Percentiles rank a stretch among this genome's conserved stretches.
phyloP scores from a whole-genome alignment of 2,797 vertebrate species.

The Betta splendens region DNA sequence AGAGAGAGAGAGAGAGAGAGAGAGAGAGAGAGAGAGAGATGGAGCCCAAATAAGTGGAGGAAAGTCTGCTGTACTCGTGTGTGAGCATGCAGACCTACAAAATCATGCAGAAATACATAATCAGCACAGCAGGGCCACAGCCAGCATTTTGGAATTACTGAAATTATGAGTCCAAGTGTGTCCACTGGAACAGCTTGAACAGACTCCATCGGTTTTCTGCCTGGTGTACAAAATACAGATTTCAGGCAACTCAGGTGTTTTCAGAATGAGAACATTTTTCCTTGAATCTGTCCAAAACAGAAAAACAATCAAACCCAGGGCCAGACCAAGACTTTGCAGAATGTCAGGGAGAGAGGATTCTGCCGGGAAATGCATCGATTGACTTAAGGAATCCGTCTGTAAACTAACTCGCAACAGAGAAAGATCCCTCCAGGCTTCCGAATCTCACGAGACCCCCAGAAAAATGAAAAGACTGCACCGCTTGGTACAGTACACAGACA shows the following conservation, averaged over 20 bases:
- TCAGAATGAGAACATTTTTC: neutral
- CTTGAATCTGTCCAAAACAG: neutral
- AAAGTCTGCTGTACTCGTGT: constrained; percentile 12
- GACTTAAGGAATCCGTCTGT: neutral
- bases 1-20: no score
- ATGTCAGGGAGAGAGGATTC: neutral
- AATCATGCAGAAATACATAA: constrained; percentile 2
- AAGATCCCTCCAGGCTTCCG: neutral
- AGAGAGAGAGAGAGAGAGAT: no score
- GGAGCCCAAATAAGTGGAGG: constrained; percentile 1
- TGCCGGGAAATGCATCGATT: neutral
- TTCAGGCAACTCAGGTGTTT: neutral
- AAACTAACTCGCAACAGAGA: neutral
- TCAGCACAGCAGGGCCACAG: constrained; percentile 1
- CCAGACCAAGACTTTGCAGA: neutral
- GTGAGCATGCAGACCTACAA: constrained; percentile 6
- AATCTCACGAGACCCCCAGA: neutral
- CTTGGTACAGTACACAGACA: neutral
- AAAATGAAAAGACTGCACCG: neutral
- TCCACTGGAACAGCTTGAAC: neutral
- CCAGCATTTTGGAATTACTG: constrained; percentile 1
- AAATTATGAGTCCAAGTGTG: neutral
- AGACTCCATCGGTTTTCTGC: neutral
- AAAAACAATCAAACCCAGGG: neutral
- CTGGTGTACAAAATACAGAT: neutral